phyloP scores from a whole-genome alignment of 2,888 invertebrate genomes.

The Rhagophthalmus giganteus region DNA sequence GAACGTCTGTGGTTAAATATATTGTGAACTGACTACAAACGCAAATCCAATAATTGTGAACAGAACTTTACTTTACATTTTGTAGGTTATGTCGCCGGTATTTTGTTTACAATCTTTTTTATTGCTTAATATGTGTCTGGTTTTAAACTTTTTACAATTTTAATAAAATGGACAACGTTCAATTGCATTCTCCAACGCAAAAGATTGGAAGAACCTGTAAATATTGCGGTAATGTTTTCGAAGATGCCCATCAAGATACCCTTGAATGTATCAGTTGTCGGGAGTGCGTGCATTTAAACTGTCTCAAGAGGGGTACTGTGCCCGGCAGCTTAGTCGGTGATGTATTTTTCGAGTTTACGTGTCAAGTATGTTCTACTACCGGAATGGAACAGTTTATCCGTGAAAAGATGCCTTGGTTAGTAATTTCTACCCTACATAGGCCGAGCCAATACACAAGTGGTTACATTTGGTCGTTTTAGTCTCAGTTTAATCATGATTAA shows the following conservation, averaged over 20 bases:
- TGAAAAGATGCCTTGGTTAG: slow-evolving; percentile 71
- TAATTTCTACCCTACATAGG: neutral
- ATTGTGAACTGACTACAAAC: neutral
- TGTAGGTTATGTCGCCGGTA: neutral
- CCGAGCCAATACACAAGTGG: too few relatives aligned
- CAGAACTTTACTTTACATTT: neutral
- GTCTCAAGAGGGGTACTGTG: slow-evolving; percentile 67
- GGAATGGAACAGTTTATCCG: slow-evolving; percentile 64
- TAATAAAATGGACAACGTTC: neutral
- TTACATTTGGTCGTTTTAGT: too few relatives aligned
- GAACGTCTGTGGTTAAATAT: too few relatives aligned
- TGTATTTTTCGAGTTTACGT: slow-evolving; percentile 74
- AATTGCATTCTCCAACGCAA: neutral
- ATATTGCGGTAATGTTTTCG: slow-evolving; percentile 60
- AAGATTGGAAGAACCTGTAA: slow-evolving; percentile 55
- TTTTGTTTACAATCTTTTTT: too few relatives aligned
- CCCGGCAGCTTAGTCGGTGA: slow-evolving; percentile 75
- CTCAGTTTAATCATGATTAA: too few relatives aligned
- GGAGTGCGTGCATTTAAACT: slow-evolving; percentile 66
- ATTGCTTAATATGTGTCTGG: neutral
- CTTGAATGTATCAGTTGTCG: slow-evolving; percentile 65
- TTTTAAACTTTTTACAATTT: neutral
- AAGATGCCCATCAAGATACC: slow-evolving; percentile 62
- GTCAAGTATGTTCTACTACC: slow-evolving; percentile 64
- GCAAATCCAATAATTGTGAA: neutral